Percentiles rank a stretch among this genome's conserved stretches.
Evolutionary conservation across 2,113 vertebrate genomes (phyloP).

Genomic region (Caretta caretta): DNA sequence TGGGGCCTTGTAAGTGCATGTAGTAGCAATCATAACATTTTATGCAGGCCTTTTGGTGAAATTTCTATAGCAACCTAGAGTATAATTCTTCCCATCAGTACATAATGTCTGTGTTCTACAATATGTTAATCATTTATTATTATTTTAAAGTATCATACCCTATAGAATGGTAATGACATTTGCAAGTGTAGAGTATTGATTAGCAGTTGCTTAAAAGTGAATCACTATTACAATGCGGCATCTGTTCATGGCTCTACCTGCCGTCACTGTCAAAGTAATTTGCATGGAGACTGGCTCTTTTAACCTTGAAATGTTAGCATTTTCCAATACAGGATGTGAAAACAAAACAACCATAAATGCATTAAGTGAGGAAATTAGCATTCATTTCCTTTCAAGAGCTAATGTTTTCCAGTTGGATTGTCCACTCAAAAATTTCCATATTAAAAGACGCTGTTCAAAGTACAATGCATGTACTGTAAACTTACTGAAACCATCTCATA

Average conservation of each 20-base stretch:
- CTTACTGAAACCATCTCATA: slow-evolving; percentile 41
- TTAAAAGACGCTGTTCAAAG: slow-evolving; percentile 47
- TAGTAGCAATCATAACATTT: background rate
- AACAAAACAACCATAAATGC: slow-evolving; percentile 53
- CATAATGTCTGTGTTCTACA: slow-evolving; percentile 16
- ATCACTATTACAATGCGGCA: slow-evolving; percentile 43
- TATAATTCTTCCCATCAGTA: background rate
- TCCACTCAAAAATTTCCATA: slow-evolving; percentile 58
- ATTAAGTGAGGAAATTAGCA: slow-evolving; percentile 60
- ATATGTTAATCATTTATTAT: background rate
- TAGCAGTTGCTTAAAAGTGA: slow-evolving; percentile 62
- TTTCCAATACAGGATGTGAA: slow-evolving; percentile 69
- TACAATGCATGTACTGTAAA: slow-evolving; percentile 52
- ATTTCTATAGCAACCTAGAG: background rate
- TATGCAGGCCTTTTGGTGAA: background rate
- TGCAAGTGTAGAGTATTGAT: slow-evolving; percentile 69
- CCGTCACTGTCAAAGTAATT: slow-evolving; percentile 55
- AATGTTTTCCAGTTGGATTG: slow-evolving; percentile 51
- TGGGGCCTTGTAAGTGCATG: background rate
- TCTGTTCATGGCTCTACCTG: slow-evolving; percentile 39
- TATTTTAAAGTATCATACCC: slow-evolving; percentile 45
- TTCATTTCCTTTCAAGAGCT: slow-evolving; percentile 62
- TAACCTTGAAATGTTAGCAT: slow-evolving; percentile 79
- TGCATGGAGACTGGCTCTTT: slow-evolving; percentile 70
- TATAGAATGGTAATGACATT: slow-evolving; percentile 57